phyloP scores from a whole-genome alignment of 2,888 invertebrate species.

The Brachypalpus laphriformis region DNA sequence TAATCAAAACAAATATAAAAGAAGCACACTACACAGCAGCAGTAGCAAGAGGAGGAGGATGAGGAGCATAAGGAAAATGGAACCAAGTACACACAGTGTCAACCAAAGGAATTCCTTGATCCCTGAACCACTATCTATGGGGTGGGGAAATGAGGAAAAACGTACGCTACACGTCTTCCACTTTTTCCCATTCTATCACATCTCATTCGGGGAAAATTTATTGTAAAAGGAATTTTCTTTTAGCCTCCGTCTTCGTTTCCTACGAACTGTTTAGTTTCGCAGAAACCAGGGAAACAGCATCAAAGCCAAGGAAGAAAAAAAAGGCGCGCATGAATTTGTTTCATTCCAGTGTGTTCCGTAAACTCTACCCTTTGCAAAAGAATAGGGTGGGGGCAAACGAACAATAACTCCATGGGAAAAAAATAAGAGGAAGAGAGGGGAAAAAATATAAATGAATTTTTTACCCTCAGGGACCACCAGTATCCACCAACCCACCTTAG shows the following conservation, averaged over 20 bases:
- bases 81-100: slow-evolving; percentile 48
- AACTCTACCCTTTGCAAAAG: slow-evolving; percentile 2
- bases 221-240: slow-evolving; percentile 51
- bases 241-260: slow-evolving; percentile 1
- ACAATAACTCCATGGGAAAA: slow-evolving; percentile 6
- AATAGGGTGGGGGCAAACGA: not conserved
- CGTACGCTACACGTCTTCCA: slow-evolving; percentile 3
- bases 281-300: not conserved
- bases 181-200: slow-evolving; percentile 7
- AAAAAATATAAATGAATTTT: slow-evolving; percentile 39
- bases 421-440: not conserved
- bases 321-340: slow-evolving; percentile 65
- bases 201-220: slow-evolving; percentile 40
- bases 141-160: slow-evolving; percentile 39
- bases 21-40: not conserved
- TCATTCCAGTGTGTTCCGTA: slow-evolving; percentile 44
- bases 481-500: slow-evolving; percentile 16
- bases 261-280: slow-evolving; percentile 26
- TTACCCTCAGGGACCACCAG: slow-evolving; percentile 34
- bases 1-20: slow-evolving; percentile 60
- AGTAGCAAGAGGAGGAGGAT: not conserved
- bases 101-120: slow-evolving; percentile 54
- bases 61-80: slow-evolving; percentile 27
- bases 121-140: too few relatives aligned
- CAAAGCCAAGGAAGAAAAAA: not conserved